A percentile compares a stretch with the other conserved stretches of the same genome.
Evolutionary conservation across 2,113 vertebrate species (phyloP).

Genomic region (Brachirus orientalis): DNA sequence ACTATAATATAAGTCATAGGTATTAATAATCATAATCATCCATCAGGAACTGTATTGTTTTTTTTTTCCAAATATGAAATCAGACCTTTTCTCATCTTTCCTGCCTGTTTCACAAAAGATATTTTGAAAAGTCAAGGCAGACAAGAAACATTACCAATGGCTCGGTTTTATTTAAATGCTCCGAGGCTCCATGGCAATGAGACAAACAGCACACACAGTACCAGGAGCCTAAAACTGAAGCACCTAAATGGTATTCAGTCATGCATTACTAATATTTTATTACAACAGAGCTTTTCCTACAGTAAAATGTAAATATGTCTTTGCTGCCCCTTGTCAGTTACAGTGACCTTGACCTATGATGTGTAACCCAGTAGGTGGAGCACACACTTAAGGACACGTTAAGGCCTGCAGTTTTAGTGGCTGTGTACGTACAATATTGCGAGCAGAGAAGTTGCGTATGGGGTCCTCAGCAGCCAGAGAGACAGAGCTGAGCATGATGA

Average conservation of each 20-base stretch:
- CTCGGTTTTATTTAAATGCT: not conserved
- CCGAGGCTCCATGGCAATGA: no score
- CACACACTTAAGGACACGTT: not conserved
- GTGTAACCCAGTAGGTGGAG: not conserved
- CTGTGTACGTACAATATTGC: constrained; percentile 90
- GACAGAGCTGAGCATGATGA: constrained; percentile 99
- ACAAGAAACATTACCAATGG: not conserved
- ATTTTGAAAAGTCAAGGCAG: no score
- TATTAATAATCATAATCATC: not conserved
- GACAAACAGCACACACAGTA: no score
- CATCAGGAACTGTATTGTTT: no score
- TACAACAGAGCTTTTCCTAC: no score
- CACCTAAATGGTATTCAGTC: no score
- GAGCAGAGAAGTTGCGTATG: constrained; percentile 94
- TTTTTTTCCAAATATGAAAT: no score
- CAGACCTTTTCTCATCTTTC: no score
- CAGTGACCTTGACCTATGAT: not conserved
- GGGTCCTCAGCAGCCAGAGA: constrained; percentile 97
- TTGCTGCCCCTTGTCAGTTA: not conserved
- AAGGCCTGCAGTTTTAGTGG: not conserved
- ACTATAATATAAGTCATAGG: no score
- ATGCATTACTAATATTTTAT: no score
- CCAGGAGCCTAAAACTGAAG: no score
- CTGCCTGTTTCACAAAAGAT: no score
- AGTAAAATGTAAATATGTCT: not conserved